These are phyloP conservation scores for Limnephilus lunatus DNA, from an alignment of 2,888 invertebrate genomes.

Conservation along the genomic window DNA sequence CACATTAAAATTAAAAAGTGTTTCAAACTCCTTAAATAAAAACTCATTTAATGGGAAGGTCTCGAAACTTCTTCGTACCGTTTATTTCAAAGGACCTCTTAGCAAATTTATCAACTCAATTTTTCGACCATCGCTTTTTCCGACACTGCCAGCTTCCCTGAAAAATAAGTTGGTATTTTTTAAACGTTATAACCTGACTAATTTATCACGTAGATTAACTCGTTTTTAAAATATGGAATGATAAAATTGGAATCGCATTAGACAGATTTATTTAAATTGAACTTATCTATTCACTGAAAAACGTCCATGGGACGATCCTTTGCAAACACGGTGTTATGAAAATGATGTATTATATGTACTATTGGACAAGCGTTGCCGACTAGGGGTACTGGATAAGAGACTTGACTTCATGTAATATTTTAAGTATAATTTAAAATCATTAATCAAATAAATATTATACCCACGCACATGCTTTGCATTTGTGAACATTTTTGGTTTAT, in stretches of 20 bases:
- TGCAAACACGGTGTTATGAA: no score
- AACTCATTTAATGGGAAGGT: neutral
- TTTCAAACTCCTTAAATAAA: neutral
- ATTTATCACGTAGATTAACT: neutral
- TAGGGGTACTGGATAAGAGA: no score
- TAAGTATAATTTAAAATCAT: no score
- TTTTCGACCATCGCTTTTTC: neutral
- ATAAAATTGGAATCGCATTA: neutral
- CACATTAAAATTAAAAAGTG: conserved; percentile 5
- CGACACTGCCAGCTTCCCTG: neutral
- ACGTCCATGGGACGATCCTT: neutral
- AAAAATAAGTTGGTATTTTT: neutral
- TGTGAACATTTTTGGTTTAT: no score
- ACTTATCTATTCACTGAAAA: neutral
- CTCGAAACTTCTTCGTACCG: neutral
- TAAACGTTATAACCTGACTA: neutral
- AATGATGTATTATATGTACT: no score
- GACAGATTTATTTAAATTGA: neutral
- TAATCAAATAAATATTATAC: no score
- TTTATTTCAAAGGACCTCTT: neutral
- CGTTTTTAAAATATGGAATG: neutral
- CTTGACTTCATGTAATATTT: no score
- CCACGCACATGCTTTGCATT: no score
- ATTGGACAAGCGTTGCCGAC: no score
- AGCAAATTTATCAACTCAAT: neutral